phyloP scores from a whole-genome alignment of 2,797 vertebrate genomes.

The Dicrostonyx torquatus region DNA sequence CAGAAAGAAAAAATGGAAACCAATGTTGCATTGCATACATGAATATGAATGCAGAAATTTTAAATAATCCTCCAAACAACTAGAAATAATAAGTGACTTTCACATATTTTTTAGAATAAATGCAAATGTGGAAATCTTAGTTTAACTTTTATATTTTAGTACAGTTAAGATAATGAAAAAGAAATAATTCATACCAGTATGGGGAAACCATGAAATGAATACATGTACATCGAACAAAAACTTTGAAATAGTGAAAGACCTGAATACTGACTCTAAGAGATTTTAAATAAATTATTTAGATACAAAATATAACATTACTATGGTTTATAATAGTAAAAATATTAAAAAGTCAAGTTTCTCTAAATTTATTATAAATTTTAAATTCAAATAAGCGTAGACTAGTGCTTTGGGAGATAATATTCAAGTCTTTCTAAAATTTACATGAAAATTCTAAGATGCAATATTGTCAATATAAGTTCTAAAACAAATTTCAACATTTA shows the following conservation, averaged over 20 bases:
- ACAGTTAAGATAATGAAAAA: neutral
- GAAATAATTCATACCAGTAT: neutral
- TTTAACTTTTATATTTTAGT: neutral
- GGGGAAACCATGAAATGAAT: neutral
- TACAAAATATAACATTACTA: neutral
- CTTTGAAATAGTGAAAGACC: neutral
- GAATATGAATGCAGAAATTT: neutral
- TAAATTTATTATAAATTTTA: neutral
- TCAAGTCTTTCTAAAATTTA: neutral
- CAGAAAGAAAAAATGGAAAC: neutral
- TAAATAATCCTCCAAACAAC: neutral
- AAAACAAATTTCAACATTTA: slow-evolving; percentile 23
- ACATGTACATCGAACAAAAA: neutral
- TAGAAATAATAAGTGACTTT: neutral
- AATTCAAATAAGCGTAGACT: neutral
- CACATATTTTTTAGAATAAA: neutral
- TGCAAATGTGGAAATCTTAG: neutral
- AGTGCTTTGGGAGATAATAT: neutral
- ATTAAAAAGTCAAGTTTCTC: neutral
- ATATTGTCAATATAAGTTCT: neutral
- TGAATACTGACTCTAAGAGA: neutral
- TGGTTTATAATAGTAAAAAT: neutral
- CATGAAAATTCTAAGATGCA: neutral
- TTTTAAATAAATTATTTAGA: neutral
- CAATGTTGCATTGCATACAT: neutral